Percentiles rank a stretch among this genome's conserved stretches.
phyloP scores from a whole-genome alignment of 2,113 vertebrate genomes.

The Megalops atlanticus region DNA sequence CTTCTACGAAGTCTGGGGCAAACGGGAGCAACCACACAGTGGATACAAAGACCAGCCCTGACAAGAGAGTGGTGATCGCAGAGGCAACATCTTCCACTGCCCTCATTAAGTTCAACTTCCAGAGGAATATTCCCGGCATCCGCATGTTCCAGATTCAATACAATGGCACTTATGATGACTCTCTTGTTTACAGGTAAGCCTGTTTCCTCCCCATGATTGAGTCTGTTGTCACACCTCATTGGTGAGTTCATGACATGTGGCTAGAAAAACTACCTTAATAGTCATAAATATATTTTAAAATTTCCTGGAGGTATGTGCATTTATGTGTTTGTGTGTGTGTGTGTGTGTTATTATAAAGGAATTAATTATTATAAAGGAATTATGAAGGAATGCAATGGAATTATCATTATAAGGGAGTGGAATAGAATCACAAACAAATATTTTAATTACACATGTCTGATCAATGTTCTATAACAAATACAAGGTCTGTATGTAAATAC shows the following conservation, averaged over 20 bases:
- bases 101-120: constrained; percentile 97
- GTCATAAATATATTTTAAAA: no score
- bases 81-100: constrained; percentile 94
- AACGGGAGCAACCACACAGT: constrained; percentile 88
- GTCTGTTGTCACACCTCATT: no score
- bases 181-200: constrained; percentile 97
- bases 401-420: no score
- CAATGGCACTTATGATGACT: constrained; percentile 97
- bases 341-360: no score
- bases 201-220: neutral
- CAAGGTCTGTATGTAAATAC: no score
- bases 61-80: constrained; percentile 89
- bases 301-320: no score
- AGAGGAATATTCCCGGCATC: constrained; percentile 97
- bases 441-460: no score
- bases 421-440: neutral
- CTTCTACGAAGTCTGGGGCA: constrained; percentile 89
- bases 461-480: no score
- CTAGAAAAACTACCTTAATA: no score
- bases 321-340: neutral
- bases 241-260: neutral
- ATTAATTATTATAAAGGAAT: no score
- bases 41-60: constrained; percentile 85
- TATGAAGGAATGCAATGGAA: no score
- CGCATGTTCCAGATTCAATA: constrained; percentile 99